Percentiles rank a stretch among this genome's conserved stretches.
phyloP scores from a whole-genome alignment of 1,140 invertebrate genomes.

The Andricus grossulariae region DNA sequence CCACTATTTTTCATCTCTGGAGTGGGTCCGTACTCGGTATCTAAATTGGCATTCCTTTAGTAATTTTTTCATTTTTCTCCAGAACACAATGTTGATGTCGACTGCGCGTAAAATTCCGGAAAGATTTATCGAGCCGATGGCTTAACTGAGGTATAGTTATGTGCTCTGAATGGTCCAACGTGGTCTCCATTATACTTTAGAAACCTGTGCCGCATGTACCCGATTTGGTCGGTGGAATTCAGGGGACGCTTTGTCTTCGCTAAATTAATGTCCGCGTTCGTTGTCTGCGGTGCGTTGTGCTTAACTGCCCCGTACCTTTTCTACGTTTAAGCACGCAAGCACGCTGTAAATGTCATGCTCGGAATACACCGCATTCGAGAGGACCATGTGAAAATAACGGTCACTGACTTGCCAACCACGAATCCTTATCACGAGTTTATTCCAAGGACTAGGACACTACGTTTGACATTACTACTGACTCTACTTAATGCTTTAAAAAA shows the following conservation, averaged over 20 bases:
- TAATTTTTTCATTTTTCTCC: neutral
- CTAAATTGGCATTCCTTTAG: slow-evolving; percentile 22
- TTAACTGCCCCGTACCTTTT: slow-evolving; percentile 28
- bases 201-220: slow-evolving; percentile 44
- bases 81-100: too few species aligned
- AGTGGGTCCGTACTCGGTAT: neutral
- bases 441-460: too few species aligned
- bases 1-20: too few species aligned
- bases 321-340: slow-evolving; percentile 36
- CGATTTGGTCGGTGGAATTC: slow-evolving; percentile 54
- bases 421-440: too few species aligned
- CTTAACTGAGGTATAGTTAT: slow-evolving; percentile 43
- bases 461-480: too few species aligned
- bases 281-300: slow-evolving; percentile 38
- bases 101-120: slow-evolving; percentile 39
- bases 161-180: slow-evolving; percentile 37
- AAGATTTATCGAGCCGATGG: slow-evolving; percentile 46
- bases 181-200: slow-evolving; percentile 47
- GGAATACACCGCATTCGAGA: slow-evolving; percentile 29
- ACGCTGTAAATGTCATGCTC: slow-evolving; percentile 48
- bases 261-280: slow-evolving; percentile 55
- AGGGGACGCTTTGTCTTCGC: slow-evolving; percentile 47
- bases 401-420: neutral
- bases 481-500: too few species aligned
- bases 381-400: slow-evolving; percentile 9